A percentile compares a stretch with the other conserved stretches of the same genome.
phyloP scores from a whole-genome alignment of 2,888 invertebrate species.

The Oscheius myriophilus region DNA sequence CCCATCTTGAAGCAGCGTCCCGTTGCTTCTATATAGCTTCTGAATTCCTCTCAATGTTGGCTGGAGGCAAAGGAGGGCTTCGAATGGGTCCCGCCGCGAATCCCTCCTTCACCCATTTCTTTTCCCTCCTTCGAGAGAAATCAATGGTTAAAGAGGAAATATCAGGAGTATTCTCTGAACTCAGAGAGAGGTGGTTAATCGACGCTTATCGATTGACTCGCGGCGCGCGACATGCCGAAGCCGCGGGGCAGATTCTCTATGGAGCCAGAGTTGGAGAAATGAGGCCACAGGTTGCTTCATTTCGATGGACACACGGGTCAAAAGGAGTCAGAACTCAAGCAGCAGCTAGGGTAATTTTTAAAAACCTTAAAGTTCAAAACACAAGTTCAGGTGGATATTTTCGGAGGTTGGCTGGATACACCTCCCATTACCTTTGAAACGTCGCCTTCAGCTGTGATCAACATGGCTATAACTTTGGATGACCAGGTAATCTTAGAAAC shows the following conservation, averaged over 20 bases:
- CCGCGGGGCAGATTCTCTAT: constrained; percentile 71
- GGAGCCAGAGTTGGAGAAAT: constrained; percentile 1
- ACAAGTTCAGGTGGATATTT: constrained; percentile 49
- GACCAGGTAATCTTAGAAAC: constrained; percentile 72
- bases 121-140: background rate
- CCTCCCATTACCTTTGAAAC: constrained; percentile 76
- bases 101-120: constrained; percentile 31
- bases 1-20: background rate
- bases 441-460: constrained; percentile 73
- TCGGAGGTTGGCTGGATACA: constrained; percentile 76
- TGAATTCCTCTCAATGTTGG: constrained; percentile 32
- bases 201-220: constrained; percentile 18
- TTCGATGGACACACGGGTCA: background rate
- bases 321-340: constrained; percentile 15
- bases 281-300: background rate
- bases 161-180: background rate
- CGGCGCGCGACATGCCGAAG: constrained; percentile 74
- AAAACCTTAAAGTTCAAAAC: constrained; percentile 11
- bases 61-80: constrained; percentile 72
- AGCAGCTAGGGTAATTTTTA: constrained; percentile 25
- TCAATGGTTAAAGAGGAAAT: background rate
- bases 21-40: constrained; percentile 15
- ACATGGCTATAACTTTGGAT: constrained; percentile 73
- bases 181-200: constrained; percentile 16
- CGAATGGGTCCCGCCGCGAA: constrained; percentile 74